These are phyloP conservation scores for Latrodectus hesperus DNA, from an alignment of 2,888 invertebrate species.

Conservation along the genomic window DNA sequence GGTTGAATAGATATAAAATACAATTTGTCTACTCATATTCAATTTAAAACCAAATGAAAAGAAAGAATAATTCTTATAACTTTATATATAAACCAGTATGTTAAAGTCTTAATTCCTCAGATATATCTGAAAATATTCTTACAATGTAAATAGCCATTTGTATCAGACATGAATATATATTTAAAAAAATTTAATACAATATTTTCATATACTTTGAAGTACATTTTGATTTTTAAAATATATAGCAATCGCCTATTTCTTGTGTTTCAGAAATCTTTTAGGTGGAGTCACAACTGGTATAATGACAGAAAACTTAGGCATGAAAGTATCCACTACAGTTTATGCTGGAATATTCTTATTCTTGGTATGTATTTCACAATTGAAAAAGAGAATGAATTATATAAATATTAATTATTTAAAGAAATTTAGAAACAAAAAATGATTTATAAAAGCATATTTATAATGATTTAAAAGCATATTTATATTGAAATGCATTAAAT, in stretches of 20 bases:
- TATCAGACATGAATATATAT: not conserved
- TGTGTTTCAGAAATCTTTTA: conserved; percentile 59
- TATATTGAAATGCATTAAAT: too few relatives aligned
- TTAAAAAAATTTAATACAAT: not conserved
- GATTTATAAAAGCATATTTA: too few relatives aligned
- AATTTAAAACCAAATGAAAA: too few relatives aligned
- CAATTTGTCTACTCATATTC: too few relatives aligned
- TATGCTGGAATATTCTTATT: conserved; percentile 55
- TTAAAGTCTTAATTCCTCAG: too few relatives aligned
- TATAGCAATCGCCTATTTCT: not conserved
- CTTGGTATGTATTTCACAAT: conserved; percentile 21
- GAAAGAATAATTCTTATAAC: too few relatives aligned
- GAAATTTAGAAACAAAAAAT: too few relatives aligned
- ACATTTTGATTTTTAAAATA: not conserved
- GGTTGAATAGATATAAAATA: too few relatives aligned
- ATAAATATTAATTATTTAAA: too few relatives aligned
- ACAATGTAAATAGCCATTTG: not conserved
- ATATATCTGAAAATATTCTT: not conserved
- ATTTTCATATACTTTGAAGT: not conserved
- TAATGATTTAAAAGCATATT: too few relatives aligned
- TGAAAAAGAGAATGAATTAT: too few relatives aligned
- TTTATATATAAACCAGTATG: too few relatives aligned
- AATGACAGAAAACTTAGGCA: conserved; percentile 66
- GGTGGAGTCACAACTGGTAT: conserved; percentile 68
- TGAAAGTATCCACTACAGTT: conserved; percentile 64